phyloP scores from a whole-genome alignment of 1,140 invertebrate species.

The Brachionus rubens region DNA sequence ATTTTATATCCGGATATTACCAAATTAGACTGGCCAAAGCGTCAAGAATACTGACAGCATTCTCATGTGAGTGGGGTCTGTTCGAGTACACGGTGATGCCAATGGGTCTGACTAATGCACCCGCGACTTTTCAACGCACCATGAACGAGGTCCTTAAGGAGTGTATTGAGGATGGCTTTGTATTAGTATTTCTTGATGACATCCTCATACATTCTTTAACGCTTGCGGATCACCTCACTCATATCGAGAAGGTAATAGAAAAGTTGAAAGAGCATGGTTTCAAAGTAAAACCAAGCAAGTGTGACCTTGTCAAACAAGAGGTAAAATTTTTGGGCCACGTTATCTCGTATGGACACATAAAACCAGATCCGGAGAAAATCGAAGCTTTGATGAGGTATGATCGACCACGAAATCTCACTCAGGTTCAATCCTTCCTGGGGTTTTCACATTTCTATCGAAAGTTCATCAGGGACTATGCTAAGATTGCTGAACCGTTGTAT shows the following conservation, averaged over 20 bases:
- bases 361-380: constrained; percentile 42
- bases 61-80: constrained; percentile 21
- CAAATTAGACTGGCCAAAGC: constrained; percentile 48
- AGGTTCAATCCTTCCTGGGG: no score
- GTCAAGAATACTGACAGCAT: constrained; percentile 36
- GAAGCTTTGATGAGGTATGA: neutral
- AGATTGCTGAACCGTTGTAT: no score
- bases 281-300: constrained; percentile 48
- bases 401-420: no score
- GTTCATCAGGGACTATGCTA: no score
- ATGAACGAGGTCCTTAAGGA: no score
- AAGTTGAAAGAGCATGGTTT: neutral
- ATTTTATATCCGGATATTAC: constrained; percentile 49
- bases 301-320: constrained; percentile 43
- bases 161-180: no score
- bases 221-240: neutral
- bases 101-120: no score
- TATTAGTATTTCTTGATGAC: no score
- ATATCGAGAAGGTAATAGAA: neutral
- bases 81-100: no score
- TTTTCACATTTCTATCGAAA: no score
- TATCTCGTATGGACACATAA: constrained; percentile 26
- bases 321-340: constrained; percentile 45
- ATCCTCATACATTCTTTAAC: no score
- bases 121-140: no score